phyloP scores from a whole-genome alignment of 2,888 invertebrate genomes.

The Sisyra nigra region DNA sequence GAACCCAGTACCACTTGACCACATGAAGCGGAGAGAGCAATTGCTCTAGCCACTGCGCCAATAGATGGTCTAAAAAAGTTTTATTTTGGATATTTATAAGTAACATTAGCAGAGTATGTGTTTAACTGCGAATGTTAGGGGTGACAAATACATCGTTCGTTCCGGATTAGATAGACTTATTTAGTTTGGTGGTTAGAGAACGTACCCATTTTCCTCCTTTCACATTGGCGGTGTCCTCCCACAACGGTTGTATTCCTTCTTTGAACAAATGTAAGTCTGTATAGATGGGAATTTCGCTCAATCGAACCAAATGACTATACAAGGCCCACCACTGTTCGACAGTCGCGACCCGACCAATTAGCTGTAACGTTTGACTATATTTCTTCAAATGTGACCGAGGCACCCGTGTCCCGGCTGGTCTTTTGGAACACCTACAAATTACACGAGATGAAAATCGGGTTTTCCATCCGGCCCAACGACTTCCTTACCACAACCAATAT shows the following conservation, averaged over 20 bases:
- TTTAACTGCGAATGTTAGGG: too few species aligned
- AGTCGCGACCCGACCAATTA: conserved; percentile 74
- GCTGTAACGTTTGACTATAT: conserved; percentile 59
- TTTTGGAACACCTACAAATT: conserved; percentile 19
- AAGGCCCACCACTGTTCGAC: conserved; percentile 98
- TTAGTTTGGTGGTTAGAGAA: too few species aligned
- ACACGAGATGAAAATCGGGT: too few species aligned
- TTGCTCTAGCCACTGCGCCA: too few species aligned
- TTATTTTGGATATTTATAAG: too few species aligned
- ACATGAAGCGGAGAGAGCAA: too few species aligned
- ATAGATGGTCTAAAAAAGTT: too few species aligned
- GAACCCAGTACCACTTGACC: too few species aligned
- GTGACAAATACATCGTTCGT: too few species aligned
- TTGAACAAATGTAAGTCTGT: conserved; percentile 95
- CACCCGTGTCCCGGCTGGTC: conserved; percentile 20
- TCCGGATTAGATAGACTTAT: too few species aligned
- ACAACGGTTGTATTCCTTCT: conserved; percentile 97
- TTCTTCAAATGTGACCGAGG: conserved; percentile 32
- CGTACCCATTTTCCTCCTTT: conserved; percentile 95
- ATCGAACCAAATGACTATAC: conserved; percentile 81
- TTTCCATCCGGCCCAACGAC: too few species aligned
- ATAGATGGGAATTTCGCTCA: conserved; percentile 78
- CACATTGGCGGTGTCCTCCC: conserved; percentile 95
- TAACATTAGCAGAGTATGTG: too few species aligned
- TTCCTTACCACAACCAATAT: conserved; percentile 82